Base-by-base conservation (phyloP, 1,140 invertebrate genomes). In the Calosoma granatense region DNA sequence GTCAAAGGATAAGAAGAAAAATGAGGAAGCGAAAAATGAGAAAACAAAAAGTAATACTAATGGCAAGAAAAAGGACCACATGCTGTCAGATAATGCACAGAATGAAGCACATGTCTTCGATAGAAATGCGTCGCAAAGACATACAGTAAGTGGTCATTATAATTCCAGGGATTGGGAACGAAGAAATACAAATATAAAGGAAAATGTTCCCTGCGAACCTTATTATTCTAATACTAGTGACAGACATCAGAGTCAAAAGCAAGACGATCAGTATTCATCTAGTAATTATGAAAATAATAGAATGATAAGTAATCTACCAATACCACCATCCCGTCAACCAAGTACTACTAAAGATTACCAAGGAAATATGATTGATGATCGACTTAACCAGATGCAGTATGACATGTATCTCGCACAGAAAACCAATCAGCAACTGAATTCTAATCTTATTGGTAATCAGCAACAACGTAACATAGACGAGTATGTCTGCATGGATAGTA, bases 1-100 rank as follows among this genome's bases (percentile, higher is more conserved):
- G 53, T 56, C 64, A 1, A 68, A 67, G 53, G 67, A 69, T 53
- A 68, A 66, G 51, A 69, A 68, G 56, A 70, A 68, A 51, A 62
- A 63, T 22, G 59, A 61, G 23, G 58, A 60, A 20, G 56, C 64
- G 20, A 61, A 61, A 9, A 56, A 36, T 15, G 58, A 59, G 23
- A 66, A 61, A 47, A 56, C 52, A 9, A 63, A 65, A 41, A 64
- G 63, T 41, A 61, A 60, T 43, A 56, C 61, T 2, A 62, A 59
- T 56, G 57, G 43, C 4, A 11, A 11, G 41, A 30, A 30, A 14
- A 47, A 47, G 17, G 15, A 54, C 2, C 59, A 56, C 23, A 56
- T 62, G 2, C 60, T 64, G 21, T 60, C 56, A 19, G 67, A 67
- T 56, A 69, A 67, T 54, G 60, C 61, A 3, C 63, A 69, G 47